Evolutionary conservation across 2,113 vertebrate genomes (phyloP).

Genomic region (human (Homo sapiens)): DNA sequence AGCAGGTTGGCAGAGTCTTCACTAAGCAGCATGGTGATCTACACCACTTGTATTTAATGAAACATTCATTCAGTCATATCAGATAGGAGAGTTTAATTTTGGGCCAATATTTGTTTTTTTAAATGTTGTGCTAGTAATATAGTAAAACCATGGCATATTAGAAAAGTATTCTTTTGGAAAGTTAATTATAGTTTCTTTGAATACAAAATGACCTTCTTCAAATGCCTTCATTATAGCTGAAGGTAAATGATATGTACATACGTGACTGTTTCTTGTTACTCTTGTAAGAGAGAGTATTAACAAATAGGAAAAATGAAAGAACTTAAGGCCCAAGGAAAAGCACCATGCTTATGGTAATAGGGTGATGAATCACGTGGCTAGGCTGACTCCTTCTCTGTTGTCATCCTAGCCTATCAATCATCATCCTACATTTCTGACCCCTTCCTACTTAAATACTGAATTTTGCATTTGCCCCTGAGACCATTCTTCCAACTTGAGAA

Average conservation of each 20-base stretch:
- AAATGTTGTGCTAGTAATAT: background rate
- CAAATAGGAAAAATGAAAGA: background rate
- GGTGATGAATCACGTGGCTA: background rate
- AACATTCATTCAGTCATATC: background rate
- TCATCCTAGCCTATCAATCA: background rate
- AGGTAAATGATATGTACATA: background rate
- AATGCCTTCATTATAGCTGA: slow-evolving; percentile 39
- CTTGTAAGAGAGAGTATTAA: background rate
- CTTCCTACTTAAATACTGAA: background rate
- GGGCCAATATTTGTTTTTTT: slow-evolving; percentile 13
- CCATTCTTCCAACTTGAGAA: background rate
- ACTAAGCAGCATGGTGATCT: background rate
- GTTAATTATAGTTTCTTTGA: slow-evolving; percentile 46
- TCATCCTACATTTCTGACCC: background rate
- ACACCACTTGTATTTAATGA: background rate
- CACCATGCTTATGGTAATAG: background rate
- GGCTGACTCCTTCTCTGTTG: background rate
- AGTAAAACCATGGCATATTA: background rate
- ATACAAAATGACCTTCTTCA: background rate
- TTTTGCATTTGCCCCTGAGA: background rate
- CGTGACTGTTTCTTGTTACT: slow-evolving; percentile 1
- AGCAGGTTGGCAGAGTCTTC: background rate
- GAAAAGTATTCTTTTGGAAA: background rate
- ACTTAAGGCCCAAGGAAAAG: background rate
- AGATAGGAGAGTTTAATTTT: background rate